Evolutionary conservation across 2,888 invertebrate species (phyloP).

Genomic region (Hydraecia micacea): DNA sequence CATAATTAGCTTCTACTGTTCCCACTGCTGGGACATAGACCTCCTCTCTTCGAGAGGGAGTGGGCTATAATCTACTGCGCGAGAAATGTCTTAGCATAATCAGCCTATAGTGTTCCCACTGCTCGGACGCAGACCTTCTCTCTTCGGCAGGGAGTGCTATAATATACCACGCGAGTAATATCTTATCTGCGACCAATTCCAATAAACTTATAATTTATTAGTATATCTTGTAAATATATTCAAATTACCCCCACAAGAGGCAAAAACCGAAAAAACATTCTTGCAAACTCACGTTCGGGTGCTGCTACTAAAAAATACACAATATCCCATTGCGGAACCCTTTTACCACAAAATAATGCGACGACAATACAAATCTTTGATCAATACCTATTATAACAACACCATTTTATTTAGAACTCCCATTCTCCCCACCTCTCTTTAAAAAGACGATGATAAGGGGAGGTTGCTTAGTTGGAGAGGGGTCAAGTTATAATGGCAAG

Average conservation of each 20-base stretch:
- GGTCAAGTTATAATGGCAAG: constrained; percentile 68
- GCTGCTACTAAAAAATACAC: constrained; percentile 60
- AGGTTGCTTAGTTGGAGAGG: constrained; percentile 20
- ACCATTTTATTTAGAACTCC: constrained; percentile 62
- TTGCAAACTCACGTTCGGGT: constrained; percentile 39
- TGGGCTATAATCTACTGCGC: too few species aligned
- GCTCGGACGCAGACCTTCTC: background rate
- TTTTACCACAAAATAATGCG: constrained; percentile 67
- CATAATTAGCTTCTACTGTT: too few species aligned
- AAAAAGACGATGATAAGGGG: constrained; percentile 8
- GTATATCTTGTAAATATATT: constrained; percentile 29
- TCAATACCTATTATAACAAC: constrained; percentile 71
- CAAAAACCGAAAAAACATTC: constrained; percentile 30
- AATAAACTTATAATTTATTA: constrained; percentile 9
- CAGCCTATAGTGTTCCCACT: too few species aligned
- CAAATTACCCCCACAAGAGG: constrained; percentile 4
- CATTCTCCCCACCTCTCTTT: background rate
- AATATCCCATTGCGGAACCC: constrained; percentile 55
- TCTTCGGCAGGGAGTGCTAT: background rate
- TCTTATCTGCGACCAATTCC: background rate
- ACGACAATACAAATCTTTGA: constrained; percentile 70
- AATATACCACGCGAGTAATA: background rate
- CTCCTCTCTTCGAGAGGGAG: too few species aligned
- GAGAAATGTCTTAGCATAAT: background rate
- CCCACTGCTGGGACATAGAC: too few species aligned